Conservation (phyloP, 2,113 vertebrate species). For the Phalacrocorax pelagicus region DNA sequence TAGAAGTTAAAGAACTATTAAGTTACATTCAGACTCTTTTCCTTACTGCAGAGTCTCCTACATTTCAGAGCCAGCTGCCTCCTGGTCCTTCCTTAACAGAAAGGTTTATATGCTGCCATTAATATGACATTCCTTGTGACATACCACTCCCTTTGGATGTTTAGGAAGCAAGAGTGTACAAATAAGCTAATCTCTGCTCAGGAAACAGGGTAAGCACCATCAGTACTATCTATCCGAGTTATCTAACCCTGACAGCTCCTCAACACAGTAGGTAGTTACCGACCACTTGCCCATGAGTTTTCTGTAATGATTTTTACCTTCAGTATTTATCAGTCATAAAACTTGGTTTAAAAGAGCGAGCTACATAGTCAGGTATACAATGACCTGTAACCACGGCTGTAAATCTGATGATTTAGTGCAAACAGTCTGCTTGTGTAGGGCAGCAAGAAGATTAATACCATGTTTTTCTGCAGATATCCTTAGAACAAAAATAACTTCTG, state of each 20-base stretch:
- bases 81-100: background rate
- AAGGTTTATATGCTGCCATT: background rate
- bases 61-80: background rate
- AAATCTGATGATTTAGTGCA: background rate
- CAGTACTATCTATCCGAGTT: background rate
- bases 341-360: background rate
- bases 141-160: background rate
- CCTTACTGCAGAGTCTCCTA: background rate
- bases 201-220: background rate
- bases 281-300: background rate
- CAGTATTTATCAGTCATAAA: background rate
- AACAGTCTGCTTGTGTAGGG: background rate
- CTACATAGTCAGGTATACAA: background rate
- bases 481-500: background rate
- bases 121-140: background rate
- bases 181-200: background rate
- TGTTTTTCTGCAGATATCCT: background rate
- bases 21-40: background rate
- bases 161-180: background rate
- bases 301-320: background rate
- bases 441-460: background rate
- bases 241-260: background rate
- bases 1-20: background rate
- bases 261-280: background rate
- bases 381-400: background rate